Evolutionary conservation across 2,113 vertebrate species (phyloP).

Genomic region (Tachysurus vachellii): DNA sequence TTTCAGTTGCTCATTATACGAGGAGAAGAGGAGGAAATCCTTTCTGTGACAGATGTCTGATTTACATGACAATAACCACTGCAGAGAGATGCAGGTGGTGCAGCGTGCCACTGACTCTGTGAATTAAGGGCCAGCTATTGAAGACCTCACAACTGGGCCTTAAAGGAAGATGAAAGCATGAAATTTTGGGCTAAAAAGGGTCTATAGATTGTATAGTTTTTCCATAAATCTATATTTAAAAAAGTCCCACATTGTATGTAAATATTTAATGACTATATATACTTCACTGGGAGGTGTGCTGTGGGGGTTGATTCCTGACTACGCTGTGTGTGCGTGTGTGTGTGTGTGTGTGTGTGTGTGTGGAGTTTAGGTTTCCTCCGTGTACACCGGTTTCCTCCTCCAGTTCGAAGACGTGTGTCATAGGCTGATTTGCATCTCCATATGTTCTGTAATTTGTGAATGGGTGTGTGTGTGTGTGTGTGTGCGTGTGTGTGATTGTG

Average conservation of each 20-base stretch:
- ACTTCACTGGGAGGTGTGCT: too few species aligned
- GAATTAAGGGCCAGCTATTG: constrained; percentile 1
- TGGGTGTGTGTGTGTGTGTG: too few species aligned
- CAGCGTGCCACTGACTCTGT: background rate
- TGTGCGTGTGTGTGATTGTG: too few species aligned
- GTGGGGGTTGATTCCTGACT: too few species aligned
- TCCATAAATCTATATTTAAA: background rate
- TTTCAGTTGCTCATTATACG: background rate
- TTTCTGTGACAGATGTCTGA: constrained; percentile 46
- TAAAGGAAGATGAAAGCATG: background rate
- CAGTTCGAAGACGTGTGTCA: too few species aligned
- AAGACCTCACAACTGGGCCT: constrained; percentile 15
- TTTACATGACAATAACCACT: constrained; percentile 42
- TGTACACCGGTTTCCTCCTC: too few species aligned
- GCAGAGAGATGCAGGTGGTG: constrained; percentile 44
- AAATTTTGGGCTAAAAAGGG: background rate
- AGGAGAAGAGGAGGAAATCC: background rate
- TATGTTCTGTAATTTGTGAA: too few species aligned
- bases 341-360: too few species aligned
- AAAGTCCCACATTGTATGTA: background rate
- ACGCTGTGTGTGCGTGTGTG: too few species aligned
- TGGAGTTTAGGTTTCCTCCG: too few species aligned
- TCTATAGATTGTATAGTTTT: background rate
- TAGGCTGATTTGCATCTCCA: too few species aligned
- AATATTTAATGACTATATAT: background rate